Evolutionary conservation across 2,113 vertebrate species (phyloP), one percentile per base, ranked within the genome.

Genomic region (Psilopsiagon aymara): DNA sequence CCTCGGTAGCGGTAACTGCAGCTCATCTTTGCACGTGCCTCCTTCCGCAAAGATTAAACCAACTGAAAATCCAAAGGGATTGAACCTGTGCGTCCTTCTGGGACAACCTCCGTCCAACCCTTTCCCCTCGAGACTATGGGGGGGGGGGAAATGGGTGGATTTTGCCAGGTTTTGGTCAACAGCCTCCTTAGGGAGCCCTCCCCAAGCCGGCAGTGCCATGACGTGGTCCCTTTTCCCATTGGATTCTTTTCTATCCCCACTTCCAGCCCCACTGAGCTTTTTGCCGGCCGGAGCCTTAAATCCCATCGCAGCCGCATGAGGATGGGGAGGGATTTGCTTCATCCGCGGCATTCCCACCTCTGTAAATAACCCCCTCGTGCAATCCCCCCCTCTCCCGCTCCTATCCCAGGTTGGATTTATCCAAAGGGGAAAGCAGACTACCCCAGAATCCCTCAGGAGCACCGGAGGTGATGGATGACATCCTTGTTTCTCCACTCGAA

Each of bases 371-470:
- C 23, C 73, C 84, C n/a, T 75, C 2, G 0, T 47, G 9, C 0
- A 66, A 57, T 47, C 66, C 51, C 18, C 19, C 19, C 57, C 52
- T 59, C 19, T 67, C 68, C 71, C 2, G 0, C n/a, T 31, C 71
- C 11, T 1, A 4, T 24, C 86, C 64, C 47, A 5, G 0, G 25
- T 62, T n/a, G 7, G 33, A 21, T 83, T 90, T 13, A 3, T 90
- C 74, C 46, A 2, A 51, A 69, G 10, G 33, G 33, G 62, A 70
- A 86, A 47, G 49, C 67, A 71, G 86, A 94, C 8, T 3, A 29
- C 11, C 21, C 68, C 9, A 69, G 5, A 25, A n/a, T 31, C 10
- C 95, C 97, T 98, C 95, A 96, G 97, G 94, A 98, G 97, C 97
- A 90, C 97, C 94, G 49, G 46, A 90, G 93, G 35, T 51, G 44